phyloP scores from a whole-genome alignment of 1,140 invertebrate species.

The Drosophila willistoni region DNA sequence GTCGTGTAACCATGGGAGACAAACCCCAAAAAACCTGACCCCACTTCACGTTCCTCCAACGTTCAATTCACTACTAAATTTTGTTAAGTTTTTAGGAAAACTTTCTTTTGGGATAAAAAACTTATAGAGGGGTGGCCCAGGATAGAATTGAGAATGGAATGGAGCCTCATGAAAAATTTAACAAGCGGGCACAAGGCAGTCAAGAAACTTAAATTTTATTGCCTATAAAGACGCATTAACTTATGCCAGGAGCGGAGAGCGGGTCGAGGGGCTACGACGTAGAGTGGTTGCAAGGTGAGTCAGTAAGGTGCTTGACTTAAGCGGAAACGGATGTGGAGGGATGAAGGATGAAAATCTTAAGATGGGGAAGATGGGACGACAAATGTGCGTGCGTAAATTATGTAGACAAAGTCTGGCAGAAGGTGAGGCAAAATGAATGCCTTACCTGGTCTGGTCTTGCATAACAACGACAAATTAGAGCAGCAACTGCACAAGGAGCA shows the following conservation, averaged over 20 bases:
- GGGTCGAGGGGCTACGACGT: not conserved
- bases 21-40: not conserved
- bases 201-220: conserved; percentile 79
- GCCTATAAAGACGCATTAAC: conserved; percentile 81
- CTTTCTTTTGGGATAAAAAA: conserved; percentile 55
- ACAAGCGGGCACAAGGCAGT: conserved; percentile 53
- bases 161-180: conserved; percentile 72
- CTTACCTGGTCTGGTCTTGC: conserved; percentile 37
- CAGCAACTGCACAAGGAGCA: conserved; percentile 8
- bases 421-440: conserved; percentile 23
- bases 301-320: conserved; percentile 27
- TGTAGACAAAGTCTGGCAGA: conserved; percentile 33
- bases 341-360: conserved; percentile 1
- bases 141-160: not conserved
- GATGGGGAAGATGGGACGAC: conserved; percentile 42
- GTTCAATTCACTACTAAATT: conserved; percentile 68
- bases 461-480: conserved; percentile 65
- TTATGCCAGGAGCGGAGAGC: conserved; percentile 48
- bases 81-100: conserved; percentile 69
- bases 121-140: conserved; percentile 43
- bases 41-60: conserved; percentile 13
- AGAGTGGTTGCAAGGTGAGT: not conserved
- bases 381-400: conserved; percentile 73
- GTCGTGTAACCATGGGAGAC: conserved; percentile 27
- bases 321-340: conserved; percentile 39